Base-by-base conservation (phyloP, 2,797 vertebrate genomes). In the Delichon dasypus region DNA sequence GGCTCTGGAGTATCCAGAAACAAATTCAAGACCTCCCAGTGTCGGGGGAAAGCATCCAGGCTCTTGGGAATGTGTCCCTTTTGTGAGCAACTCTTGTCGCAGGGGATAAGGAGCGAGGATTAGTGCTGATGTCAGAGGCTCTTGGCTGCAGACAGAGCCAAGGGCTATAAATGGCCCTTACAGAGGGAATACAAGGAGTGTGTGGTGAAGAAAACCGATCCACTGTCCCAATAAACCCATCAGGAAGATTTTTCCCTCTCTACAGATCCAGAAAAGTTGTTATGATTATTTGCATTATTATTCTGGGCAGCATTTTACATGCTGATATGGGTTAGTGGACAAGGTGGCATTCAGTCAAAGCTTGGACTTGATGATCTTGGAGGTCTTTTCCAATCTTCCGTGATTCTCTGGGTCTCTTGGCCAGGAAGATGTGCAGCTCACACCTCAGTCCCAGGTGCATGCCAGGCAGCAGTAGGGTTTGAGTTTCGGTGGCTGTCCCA, bases 111-210 rank as follows among this genome's bases (percentile, higher is more conserved):
- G 79, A 84, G 55, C 32, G 36, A 91, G 71, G 74, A 70, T 88
- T 81, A 73, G 29, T 78, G 68, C 53, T 83, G 85, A 16, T 78
- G 86, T 74, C 66, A 88, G 93, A 93, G 66, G 54, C 86, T 88
- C 50, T 75, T 81, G 88, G 66, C 88, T 91, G 89, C 77, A 57
- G n/a, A 44, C 45, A 78, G 78, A 83, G 57, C 65, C 65, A 32
- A 40, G 50, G 90, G 58, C 55, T 29, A 22, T 29, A 30, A 84
- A 38, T 30, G 66, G 58, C 42, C 60, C 21, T 34, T 16, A 6
- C 1, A 36, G 26, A 27, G 34, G 72, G 62, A 78, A 20, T 18
- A 27, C 27, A 64, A 61, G 82, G 29, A 16, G 7, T 5, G 20
- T 48, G 53, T 45, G 57, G 11, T 34, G 38, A 27, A 48, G 53